Evolutionary conservation across 2,888 invertebrate species (phyloP).

Genomic region (Matsumyia berberina): DNA sequence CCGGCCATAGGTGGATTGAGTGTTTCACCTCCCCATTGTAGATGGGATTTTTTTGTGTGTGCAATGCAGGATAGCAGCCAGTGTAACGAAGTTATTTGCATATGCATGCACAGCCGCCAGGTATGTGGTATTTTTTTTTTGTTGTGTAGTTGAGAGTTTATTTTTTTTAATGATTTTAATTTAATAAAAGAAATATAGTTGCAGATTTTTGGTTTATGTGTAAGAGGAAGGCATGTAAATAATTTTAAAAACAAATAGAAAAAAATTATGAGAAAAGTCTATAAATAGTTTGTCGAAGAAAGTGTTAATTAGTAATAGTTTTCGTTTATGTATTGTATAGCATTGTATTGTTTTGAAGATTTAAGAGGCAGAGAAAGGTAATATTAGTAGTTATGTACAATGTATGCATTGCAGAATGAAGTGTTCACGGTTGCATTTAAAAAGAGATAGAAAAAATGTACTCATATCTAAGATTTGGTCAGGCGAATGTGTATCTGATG

Average conservation of each 20-base stretch:
- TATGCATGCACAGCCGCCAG: constrained; percentile 49
- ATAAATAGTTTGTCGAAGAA: constrained; percentile 8
- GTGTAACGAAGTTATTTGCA: constrained; percentile 61
- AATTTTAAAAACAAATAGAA: constrained; percentile 62
- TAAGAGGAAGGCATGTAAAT: constrained; percentile 68
- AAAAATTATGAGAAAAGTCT: constrained; percentile 31
- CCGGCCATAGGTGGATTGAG: constrained; percentile 7
- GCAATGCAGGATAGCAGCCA: constrained; percentile 44
- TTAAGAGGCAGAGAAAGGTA: constrained; percentile 14
- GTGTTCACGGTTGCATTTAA: too few relatives aligned
- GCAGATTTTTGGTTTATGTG: constrained; percentile 48
- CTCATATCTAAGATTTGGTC: too few relatives aligned
- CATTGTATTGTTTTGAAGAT: not conserved
- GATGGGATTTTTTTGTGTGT: constrained; percentile 25
- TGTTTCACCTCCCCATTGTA: constrained; percentile 2
- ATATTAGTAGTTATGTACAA: too few relatives aligned
- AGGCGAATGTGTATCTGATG: too few relatives aligned
- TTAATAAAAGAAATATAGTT: constrained; percentile 51
- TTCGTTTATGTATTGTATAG: not conserved
- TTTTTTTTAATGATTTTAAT: constrained; percentile 65
- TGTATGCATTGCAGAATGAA: too few relatives aligned
- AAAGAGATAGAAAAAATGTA: too few relatives aligned
- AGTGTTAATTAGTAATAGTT: constrained; percentile 9
- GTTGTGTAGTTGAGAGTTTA: constrained; percentile 24
- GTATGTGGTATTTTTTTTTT: constrained; percentile 33